These are phyloP conservation scores for Antennarius maculatus DNA, from an alignment of 2,797 vertebrate species.

Conservation along the genomic window DNA sequence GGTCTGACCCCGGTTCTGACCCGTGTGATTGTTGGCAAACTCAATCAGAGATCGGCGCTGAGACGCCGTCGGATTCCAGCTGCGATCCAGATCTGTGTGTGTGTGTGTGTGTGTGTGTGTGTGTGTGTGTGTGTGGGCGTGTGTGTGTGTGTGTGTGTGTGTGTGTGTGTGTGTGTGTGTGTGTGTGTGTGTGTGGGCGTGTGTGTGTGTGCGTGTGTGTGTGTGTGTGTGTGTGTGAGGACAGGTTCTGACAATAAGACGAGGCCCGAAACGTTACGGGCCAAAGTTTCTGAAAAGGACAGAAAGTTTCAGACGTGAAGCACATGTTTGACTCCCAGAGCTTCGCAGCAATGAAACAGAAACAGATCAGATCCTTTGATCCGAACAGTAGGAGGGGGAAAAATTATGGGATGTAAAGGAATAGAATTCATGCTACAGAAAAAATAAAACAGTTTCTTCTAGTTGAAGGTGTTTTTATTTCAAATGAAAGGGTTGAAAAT, in stretches of 20 bases:
- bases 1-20: conserved; percentile 72
- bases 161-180: background rate
- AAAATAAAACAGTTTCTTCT: conserved; percentile 8
- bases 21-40: conserved; percentile 81
- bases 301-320: conserved; percentile 67
- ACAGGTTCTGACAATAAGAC: conserved; percentile 36
- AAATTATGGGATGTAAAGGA: conserved; percentile 24
- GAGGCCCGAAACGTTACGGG: conserved; percentile 57
- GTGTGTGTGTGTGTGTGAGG: conserved; percentile 3
- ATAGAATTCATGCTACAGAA: conserved; percentile 20
- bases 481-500: background rate
- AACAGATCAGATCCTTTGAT: conserved; percentile 64
- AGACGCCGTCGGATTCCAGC: conserved; percentile 57
- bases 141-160: no score
- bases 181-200: no score
- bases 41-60: conserved; percentile 74
- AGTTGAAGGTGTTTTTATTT: background rate
- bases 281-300: conserved; percentile 51
- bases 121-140: no score
- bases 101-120: no score
- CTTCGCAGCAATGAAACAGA: conserved; percentile 51
- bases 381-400: conserved; percentile 47
- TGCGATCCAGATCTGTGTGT: conserved; percentile 32
- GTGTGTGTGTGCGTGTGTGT: no score
- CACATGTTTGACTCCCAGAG: conserved; percentile 68